Percentiles rank a stretch among this genome's conserved stretches.
Conservation (phyloP, 2,888 invertebrate species). For the Byasa hedistus region DNA sequence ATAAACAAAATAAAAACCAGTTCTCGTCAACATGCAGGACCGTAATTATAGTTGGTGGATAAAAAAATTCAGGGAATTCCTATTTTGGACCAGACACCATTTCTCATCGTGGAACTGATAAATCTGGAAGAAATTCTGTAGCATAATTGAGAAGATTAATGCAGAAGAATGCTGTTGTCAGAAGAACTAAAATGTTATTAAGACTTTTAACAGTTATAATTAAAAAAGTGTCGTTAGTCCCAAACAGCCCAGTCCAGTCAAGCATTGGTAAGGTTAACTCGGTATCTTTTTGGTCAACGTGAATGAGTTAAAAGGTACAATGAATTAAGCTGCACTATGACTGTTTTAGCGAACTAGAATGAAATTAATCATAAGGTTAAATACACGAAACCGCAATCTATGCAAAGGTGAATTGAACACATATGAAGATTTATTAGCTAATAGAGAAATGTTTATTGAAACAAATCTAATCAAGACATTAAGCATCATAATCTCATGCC, state of each 20-base stretch:
- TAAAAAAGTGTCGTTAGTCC: conserved; percentile 54
- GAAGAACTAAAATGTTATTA: conserved; percentile 17
- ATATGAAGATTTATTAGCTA: neutral
- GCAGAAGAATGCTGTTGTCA: conserved; percentile 9
- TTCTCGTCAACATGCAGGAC: too few species aligned
- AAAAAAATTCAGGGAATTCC: neutral
- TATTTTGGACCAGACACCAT: neutral
- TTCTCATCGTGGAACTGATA: neutral
- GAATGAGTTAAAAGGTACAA: conserved; percentile 56
- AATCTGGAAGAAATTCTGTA: neutral
- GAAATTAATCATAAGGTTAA: neutral
- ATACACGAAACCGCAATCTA: neutral
- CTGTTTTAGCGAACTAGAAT: neutral
- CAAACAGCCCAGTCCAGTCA: conserved; percentile 70
- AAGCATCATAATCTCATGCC: neutral
- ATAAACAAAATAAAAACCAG: too few species aligned
- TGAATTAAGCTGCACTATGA: conserved; percentile 41
- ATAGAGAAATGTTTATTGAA: neutral
- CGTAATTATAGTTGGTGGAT: neutral
- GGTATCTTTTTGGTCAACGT: conserved; percentile 30
- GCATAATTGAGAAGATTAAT: neutral
- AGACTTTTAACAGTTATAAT: conserved; percentile 19
- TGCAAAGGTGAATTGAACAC: neutral
- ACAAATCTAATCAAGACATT: neutral
- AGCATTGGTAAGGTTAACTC: conserved; percentile 63